Base-by-base conservation (phyloP, 2,888 invertebrate genomes). In the Anticlea derivata region DNA sequence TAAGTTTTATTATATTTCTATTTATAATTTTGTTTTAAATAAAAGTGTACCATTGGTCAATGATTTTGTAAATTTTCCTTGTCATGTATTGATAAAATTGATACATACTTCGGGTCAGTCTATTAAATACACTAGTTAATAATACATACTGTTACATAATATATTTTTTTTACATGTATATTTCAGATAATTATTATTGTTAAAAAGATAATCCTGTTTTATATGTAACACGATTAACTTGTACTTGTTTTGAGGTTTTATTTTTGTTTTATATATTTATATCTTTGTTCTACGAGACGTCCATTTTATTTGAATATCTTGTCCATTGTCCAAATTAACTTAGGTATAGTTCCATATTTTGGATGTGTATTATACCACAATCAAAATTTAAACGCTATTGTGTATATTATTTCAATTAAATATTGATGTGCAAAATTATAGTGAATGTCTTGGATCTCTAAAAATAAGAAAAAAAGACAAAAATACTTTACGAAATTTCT, bases 381-480 rank as follows among this genome's bases (percentile, higher is more conserved):
- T 86, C 81, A 86, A 85, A 85, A 83, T 83, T 81, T 78, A 83
- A 70, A 82, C 66, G 89, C 89, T 89, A 88, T 85, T 86, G 89
- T 89, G 88, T 88, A 89, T 86, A 87, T 86, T 85, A 78, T 89
- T 90, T 87, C 83, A 79, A 80, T 83, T 72, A 84, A 41, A 83
- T 83, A 84, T 90, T 73, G 88, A 85, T 90, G 90, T 90, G 90
- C 88, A 88, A 90, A 89, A 87, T 88, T 89, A 88, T 90, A 89
- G 84, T 89, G 86, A 87, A 88, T 87, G 89, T 90, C 88, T 91
- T 88, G 88, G 88, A 89, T 88, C 86, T 89, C 86, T 87, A 88
- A 89, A 89, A 87, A 83, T 85, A 82, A 85, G 79, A 79, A 85
- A 86, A 89, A 90, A 88, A 86, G 83, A 86, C 83, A 89, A 89